Conservation (phyloP, 2,888 invertebrate species). For the Amphipyra berbera region DNA sequence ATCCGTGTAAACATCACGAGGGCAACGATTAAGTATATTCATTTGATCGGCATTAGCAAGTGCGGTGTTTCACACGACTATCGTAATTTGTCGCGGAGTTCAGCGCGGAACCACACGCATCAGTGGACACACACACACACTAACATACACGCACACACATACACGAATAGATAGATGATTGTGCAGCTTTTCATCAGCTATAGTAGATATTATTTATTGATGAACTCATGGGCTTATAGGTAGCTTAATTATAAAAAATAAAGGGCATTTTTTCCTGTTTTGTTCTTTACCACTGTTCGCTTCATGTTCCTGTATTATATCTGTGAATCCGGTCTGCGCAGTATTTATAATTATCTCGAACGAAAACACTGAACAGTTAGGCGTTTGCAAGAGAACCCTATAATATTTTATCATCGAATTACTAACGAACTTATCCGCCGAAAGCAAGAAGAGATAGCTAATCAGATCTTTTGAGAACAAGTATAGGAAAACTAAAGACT, state of each 20-base stretch:
- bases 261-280: no score
- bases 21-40: slow-evolving; percentile 64
- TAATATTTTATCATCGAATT: no score
- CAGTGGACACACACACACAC: slow-evolving; percentile 63
- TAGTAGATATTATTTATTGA: not conserved
- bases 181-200: slow-evolving; percentile 56
- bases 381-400: no score
- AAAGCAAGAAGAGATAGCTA: no score
- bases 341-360: no score
- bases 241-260: not conserved
- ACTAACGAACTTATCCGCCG: no score
- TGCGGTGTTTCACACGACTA: slow-evolving; percentile 81
- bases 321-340: no score
- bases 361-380: no score
- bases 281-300: no score
- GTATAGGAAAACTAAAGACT: no score
- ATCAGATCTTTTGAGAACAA: no score
- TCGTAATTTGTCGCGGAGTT: slow-evolving; percentile 79
- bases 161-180: slow-evolving; percentile 39
- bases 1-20: slow-evolving; percentile 56
- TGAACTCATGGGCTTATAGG: not conserved
- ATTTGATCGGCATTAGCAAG: slow-evolving; percentile 69
- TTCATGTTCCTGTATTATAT: no score
- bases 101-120: slow-evolving; percentile 71
- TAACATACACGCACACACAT: slow-evolving; percentile 22